These are phyloP conservation scores for Auanema sp. DNA, from an alignment of 2,888 invertebrate species.

Conservation along the genomic window DNA sequence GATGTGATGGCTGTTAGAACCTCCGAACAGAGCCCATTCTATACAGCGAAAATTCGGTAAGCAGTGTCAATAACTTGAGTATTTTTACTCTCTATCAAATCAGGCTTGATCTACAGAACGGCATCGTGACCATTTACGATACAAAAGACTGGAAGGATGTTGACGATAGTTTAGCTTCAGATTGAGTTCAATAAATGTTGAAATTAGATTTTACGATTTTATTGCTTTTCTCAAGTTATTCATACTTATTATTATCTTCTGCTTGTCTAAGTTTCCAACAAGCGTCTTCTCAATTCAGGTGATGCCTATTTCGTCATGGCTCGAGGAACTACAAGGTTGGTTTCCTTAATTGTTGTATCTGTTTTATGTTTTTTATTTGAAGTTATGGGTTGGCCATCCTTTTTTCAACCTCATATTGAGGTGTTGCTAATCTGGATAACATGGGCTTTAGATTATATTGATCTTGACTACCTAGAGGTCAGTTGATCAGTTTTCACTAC, in stretches of 20 bases:
- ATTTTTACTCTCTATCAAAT: background rate
- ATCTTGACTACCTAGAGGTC: slow-evolving; percentile 61
- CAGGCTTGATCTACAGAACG: slow-evolving; percentile 28
- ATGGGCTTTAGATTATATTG: slow-evolving; percentile 58
- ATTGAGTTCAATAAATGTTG: slow-evolving; percentile 11
- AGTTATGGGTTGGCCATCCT: slow-evolving; percentile 59
- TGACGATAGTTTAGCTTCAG: background rate
- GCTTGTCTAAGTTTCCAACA: background rate
- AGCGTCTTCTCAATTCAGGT: slow-evolving; percentile 3
- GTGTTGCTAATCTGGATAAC: slow-evolving; percentile 53
- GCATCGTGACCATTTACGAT: slow-evolving; percentile 49
- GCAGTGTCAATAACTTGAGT: background rate
- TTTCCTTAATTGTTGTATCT: slow-evolving; percentile 2
- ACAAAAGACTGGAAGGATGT: slow-evolving; percentile 32
- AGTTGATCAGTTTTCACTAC: slow-evolving; percentile 3
- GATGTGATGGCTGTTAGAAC: slow-evolving; percentile 46
- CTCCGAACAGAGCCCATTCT: slow-evolving; percentile 28
- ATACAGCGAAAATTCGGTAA: slow-evolving; percentile 33
- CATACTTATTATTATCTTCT: slow-evolving; percentile 3
- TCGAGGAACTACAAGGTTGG: slow-evolving; percentile 36
- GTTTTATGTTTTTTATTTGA: too few relatives aligned
- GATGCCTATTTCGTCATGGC: slow-evolving; percentile 42
- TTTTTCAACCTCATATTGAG: slow-evolving; percentile 59
- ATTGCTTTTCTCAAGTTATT: background rate
- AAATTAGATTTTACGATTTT: slow-evolving; percentile 6